Evolutionary conservation across 1,140 invertebrate genomes (phyloP).

Genomic region (Reticulitermes speratus): DNA sequence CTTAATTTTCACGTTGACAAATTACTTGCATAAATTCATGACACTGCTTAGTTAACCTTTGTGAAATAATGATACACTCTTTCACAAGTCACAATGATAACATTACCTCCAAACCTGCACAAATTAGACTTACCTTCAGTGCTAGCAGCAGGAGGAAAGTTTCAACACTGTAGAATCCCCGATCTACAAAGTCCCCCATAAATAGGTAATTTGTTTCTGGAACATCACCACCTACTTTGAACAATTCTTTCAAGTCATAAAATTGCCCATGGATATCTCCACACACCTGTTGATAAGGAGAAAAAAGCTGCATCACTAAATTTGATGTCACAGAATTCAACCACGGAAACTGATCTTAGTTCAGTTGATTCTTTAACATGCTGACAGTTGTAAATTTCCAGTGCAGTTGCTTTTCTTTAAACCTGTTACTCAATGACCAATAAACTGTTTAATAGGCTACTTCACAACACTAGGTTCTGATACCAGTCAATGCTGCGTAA

Average conservation of each 20-base stretch:
- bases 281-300: conserved; percentile 75
- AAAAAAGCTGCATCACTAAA: background rate
- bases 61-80: no score
- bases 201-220: conserved; percentile 99
- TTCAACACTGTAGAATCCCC: conserved; percentile 99
- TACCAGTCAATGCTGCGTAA: no score
- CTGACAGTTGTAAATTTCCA: background rate
- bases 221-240: conserved; percentile 98
- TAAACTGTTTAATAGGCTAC: no score
- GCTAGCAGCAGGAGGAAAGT: conserved; percentile 97
- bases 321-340: background rate
- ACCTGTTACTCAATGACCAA: no score
- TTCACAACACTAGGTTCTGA: no score
- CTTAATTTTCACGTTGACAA: no score
- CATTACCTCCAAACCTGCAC: no score
- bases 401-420: no score
- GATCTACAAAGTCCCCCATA: conserved; percentile 99
- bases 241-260: conserved; percentile 98
- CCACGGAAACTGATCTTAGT: background rate
- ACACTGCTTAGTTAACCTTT: no score
- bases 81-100: no score
- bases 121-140: conserved; percentile 73
- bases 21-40: no score
- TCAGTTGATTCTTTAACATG: background rate
- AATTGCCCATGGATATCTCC: conserved; percentile 99